Percentiles rank a stretch among this genome's conserved stretches.
Conservation (phyloP, 2,888 invertebrate genomes). For the Macaria liturata region DNA sequence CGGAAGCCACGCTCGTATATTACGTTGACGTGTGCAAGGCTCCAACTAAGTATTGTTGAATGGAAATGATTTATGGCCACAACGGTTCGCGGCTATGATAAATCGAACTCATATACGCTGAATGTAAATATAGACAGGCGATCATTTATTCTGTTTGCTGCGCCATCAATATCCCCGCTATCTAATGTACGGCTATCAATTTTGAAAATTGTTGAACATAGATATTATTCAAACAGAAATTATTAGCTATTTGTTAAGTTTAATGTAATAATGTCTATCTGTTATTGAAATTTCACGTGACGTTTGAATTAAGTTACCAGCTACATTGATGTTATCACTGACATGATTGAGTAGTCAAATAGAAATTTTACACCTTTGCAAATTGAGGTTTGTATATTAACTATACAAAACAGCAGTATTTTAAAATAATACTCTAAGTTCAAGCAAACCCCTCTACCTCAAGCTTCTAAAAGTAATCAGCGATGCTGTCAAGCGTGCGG, state of each 20-base stretch:
- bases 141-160: constrained; percentile 58
- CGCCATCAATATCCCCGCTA: constrained; percentile 55
- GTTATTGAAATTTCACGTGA: constrained; percentile 5
- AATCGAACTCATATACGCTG: constrained; percentile 64
- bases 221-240: constrained; percentile 33
- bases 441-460: too few species aligned
- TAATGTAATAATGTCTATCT: constrained; percentile 20
- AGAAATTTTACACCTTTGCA: too few species aligned
- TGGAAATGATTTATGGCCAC: constrained; percentile 68
- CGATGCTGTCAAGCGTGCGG: constrained; percentile 2
- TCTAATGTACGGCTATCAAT: constrained; percentile 39
- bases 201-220: constrained; percentile 35
- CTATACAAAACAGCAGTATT: too few species aligned
- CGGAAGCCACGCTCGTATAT: constrained; percentile 63
- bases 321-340: too few species aligned
- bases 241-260: constrained; percentile 31
- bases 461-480: constrained; percentile 5
- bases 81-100: constrained; percentile 64
- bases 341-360: too few species aligned
- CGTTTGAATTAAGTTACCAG: too few species aligned
- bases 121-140: constrained; percentile 63
- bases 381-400: too few species aligned
- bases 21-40: constrained; percentile 59
- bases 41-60: constrained; percentile 58
- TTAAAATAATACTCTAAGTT: too few species aligned